These are phyloP conservation scores for Boleophthalmus pectinirostris DNA, from an alignment of 2,113 vertebrate species.

Conservation along the genomic window DNA sequence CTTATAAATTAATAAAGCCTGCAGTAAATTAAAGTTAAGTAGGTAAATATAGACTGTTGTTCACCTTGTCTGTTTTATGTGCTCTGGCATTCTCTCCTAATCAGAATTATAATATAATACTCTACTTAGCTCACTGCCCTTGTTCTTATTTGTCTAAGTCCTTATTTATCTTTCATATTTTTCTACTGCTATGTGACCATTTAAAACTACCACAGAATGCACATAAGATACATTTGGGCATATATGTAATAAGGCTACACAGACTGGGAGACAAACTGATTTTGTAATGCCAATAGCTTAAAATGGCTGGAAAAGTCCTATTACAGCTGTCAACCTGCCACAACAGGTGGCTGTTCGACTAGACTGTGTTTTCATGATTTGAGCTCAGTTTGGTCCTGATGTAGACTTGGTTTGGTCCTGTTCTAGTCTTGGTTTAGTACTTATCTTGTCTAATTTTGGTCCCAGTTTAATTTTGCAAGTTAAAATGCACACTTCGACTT, in stretches of 20 bases:
- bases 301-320: not conserved
- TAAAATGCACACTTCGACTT: not conserved
- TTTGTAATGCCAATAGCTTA: not conserved
- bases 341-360: not conserved
- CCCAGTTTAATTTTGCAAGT: too few relatives aligned
- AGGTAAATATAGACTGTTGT: constrained; percentile 55
- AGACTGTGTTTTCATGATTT: too few relatives aligned
- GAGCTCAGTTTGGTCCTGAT: too few relatives aligned
- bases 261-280: not conserved
- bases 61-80: constrained; percentile 60
- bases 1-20: constrained; percentile 14
- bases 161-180: too few relatives aligned
- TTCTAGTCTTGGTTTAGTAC: too few relatives aligned
- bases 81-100: constrained; percentile 48
- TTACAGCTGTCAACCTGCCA: not conserved
- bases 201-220: not conserved
- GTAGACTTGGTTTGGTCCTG: too few relatives aligned
- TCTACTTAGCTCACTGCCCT: too few relatives aligned
- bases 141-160: too few relatives aligned
- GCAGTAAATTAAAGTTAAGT: constrained; percentile 2
- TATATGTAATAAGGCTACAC: not conserved
- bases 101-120: not conserved
- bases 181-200: not conserved
- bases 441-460: too few relatives aligned
- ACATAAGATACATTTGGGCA: not conserved